phyloP scores from a whole-genome alignment of 2,113 vertebrate species.

The Mola mola region DNA sequence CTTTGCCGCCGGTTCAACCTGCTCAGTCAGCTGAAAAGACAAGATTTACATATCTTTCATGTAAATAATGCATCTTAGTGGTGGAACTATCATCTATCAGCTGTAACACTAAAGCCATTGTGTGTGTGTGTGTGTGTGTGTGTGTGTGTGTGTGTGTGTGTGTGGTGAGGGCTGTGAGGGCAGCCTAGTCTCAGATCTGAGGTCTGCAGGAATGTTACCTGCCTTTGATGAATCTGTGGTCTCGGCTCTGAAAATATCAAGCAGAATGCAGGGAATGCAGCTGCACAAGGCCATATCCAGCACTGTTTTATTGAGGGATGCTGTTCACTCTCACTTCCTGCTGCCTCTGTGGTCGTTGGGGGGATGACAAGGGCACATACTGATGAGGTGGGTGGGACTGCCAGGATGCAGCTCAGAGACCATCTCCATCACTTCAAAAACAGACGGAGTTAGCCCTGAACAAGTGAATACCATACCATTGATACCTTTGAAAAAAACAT shows the following conservation, averaged over 20 bases:
- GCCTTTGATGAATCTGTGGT: slow-evolving; percentile 78
- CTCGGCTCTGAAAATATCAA: slow-evolving; percentile 76
- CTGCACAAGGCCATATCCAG: slow-evolving; percentile 71
- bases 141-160: background rate
- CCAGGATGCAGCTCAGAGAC: slow-evolving; percentile 39
- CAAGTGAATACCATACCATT: too few relatives aligned
- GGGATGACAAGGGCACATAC: slow-evolving; percentile 65
- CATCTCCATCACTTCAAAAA: slow-evolving; percentile 45
- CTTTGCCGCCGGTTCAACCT: too few relatives aligned
- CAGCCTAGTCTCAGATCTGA: slow-evolving; percentile 70
- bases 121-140: slow-evolving; percentile 3
- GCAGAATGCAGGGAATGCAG: slow-evolving; percentile 79
- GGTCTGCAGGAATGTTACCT: slow-evolving; percentile 77
- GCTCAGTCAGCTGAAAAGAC: too few relatives aligned
- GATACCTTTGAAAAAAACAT: too few relatives aligned
- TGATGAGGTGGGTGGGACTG: slow-evolving; percentile 69
- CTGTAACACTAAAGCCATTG: too few relatives aligned
- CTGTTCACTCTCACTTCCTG: slow-evolving; percentile 63
- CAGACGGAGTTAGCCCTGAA: slow-evolving; percentile 19
- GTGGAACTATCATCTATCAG: too few relatives aligned
- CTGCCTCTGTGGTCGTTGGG: slow-evolving; percentile 66
- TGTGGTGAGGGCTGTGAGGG: slow-evolving; percentile 47
- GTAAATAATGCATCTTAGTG: too few relatives aligned
- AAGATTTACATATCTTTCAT: too few relatives aligned
- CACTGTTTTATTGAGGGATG: slow-evolving; percentile 80